Evolutionary conservation across 2,797 vertebrate species (phyloP), one percentile per base, ranked within the genome.

Genomic region (Lithobates sylvaticus): DNA sequence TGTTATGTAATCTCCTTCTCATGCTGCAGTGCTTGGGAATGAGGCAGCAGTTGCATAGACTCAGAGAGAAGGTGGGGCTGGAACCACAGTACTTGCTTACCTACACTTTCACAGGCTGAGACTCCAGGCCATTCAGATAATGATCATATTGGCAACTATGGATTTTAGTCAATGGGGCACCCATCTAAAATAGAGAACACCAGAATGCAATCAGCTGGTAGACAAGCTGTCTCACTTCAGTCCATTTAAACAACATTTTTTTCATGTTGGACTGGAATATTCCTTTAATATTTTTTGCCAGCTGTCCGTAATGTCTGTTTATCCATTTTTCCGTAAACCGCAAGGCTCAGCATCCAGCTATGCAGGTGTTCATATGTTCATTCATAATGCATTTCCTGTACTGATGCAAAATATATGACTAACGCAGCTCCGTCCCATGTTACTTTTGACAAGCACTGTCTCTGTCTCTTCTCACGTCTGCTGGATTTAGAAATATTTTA

Each of bases 401-500:
- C 32, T 81, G 68, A 71, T 34, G 67, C 78, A 80, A 71, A 29
- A 36, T 50, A n/a, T 34, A 32, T 81, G 68, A 81, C 78, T 81
- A 72, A 44, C 12, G 39, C 50, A 58, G 44, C 47, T 58, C n/a
- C 50, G 15, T 72, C 69, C 47, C 67, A 34, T 72, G 69, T 58
- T 72, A 73, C 71, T 72, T n/a, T 29, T 3, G 67, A 54, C 67
- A 16, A 50, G 18, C 69, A 70, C 44, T n/a, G 67, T 80, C 65
- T 80, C 44, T 16, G 69, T 36, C 69, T 70, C 27, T 50, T 70
- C 42, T 70, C 44, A 47, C 27, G 34, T 81, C 79, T 81, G 50
- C 79, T 34, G 23, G 54, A 81, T 81, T 10, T 15, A 81, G 71
- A 81, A 73, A 81, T 58, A 61, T 73, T 72, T 64, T 23, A 26